These are phyloP conservation scores for Drosophila percnosoma DNA, from an alignment of 2,888 invertebrate genomes.

Conservation along the genomic window DNA sequence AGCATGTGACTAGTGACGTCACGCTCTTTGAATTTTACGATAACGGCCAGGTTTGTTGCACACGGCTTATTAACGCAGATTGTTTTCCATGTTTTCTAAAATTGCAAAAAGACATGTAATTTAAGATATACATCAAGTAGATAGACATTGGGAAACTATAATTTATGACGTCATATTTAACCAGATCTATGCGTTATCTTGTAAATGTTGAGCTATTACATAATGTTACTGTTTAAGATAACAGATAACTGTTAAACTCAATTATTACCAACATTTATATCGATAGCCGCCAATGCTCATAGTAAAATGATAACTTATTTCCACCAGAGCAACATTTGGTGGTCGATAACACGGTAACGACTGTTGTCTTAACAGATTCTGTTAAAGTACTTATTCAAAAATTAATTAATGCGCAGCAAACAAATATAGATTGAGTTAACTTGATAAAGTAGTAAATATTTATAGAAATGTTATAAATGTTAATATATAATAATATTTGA, in stretches of 20 bases:
- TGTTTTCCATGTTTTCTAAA: neutral
- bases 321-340: neutral
- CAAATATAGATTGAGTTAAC: neutral
- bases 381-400: neutral
- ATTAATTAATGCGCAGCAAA: too few species aligned
- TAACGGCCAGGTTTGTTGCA: too few species aligned
- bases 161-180: slow-evolving; percentile 10
- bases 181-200: slow-evolving; percentile 16
- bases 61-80: neutral
- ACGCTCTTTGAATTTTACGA: neutral
- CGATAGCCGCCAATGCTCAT: slow-evolving; percentile 10
- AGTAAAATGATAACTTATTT: neutral
- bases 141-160: neutral
- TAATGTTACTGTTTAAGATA: slow-evolving; percentile 1
- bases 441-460: neutral
- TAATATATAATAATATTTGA: neutral
- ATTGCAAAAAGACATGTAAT: neutral
- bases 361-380: slow-evolving; percentile 2
- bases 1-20: slow-evolving; percentile 26
- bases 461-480: neutral
- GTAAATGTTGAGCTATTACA: too few species aligned
- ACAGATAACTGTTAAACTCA: slow-evolving; percentile 4
- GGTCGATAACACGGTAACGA: neutral
- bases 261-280: slow-evolving; percentile 6
- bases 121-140: neutral